A percentile compares a stretch with the other conserved stretches of the same genome.
phyloP scores from a whole-genome alignment of 1,140 invertebrate genomes.

The Drosophila azteca region DNA sequence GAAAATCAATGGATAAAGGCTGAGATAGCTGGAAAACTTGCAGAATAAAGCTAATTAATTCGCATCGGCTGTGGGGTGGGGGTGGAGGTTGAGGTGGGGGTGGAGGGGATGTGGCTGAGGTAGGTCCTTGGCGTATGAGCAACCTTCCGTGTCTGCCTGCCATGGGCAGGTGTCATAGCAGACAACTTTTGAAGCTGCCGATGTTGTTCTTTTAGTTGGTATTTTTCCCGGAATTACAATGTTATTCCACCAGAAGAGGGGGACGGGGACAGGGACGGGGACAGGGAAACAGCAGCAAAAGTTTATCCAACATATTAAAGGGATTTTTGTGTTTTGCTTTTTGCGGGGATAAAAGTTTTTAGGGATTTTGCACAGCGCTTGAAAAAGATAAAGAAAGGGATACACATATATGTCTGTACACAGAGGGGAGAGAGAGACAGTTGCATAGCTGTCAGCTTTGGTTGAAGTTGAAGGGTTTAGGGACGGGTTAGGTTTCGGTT shows the following conservation, averaged over 20 bases:
- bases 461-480: not conserved
- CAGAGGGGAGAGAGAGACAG: too few relatives aligned
- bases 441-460: conserved; percentile 26
- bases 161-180: conserved; percentile 27
- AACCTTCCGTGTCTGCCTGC: conserved; percentile 26
- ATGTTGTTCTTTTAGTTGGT: not conserved
- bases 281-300: not conserved
- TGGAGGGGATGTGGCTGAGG: too few relatives aligned
- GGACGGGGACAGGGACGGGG: too few relatives aligned
- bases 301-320: conserved; percentile 30
- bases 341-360: conserved; percentile 26
- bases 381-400: too few relatives aligned
- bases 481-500: not conserved
- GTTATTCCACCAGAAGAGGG: conserved; percentile 17
- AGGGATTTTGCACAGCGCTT: not conserved
- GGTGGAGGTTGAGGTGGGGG: not conserved
- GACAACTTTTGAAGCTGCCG: conserved; percentile 2
- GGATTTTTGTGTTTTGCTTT: conserved; percentile 35
- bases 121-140: conserved; percentile 31
- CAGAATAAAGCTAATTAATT: conserved; percentile 72
- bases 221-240: conserved; percentile 25
- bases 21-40: conserved; percentile 43
- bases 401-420: too few relatives aligned
- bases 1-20: conserved; percentile 52
- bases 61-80: conserved; percentile 7